Evolutionary conservation across 2,113 vertebrate genomes (phyloP), one percentile per base, ranked within the genome.

Genomic region (Erythrolamprus reginae): DNA sequence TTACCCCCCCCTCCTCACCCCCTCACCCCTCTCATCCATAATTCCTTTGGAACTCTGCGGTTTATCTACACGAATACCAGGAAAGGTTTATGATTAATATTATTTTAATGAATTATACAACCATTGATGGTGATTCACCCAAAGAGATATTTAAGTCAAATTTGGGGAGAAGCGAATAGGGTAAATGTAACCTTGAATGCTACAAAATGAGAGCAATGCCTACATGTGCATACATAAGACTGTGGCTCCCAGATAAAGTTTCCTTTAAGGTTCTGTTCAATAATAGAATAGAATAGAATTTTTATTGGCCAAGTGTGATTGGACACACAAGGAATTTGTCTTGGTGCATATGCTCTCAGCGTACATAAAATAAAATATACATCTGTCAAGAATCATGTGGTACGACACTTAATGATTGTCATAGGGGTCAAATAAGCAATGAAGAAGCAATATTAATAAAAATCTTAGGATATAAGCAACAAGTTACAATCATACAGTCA

Each of bases 91-190:
- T 50, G 90, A 93, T 96, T 95, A 96, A 92, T 95, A 91, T 96
- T 96, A 96, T 95, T 96, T 96, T 96, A 96, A 96, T 96, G 95
- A 96, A 95, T 96, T 95, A 95, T 95, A 94, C 95, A 94, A 95
- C 91, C 95, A 90, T 92, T 95, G 95, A 94, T 94, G 90, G 95
- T 89, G 92, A 94, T 96, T 95, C 95, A 93, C 90, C 91, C 58
- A 93, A 93, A 65, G 90, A 56, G 94, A 93, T 95, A 93, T 84
- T 91, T 56, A 51, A 88, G 86, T 84, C 86, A 61, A 84, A 84
- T 91, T 38, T 84, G 53, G 77, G 83, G 77, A 58, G 53, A 26
- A 51, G 19, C 4, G 86, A 58, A 17, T 42, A 61, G 5, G 23
- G 70, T 90, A 82, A 87, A 55, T 48, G 26, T 45, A 42, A 82